phyloP scores from a whole-genome alignment of 2,797 vertebrate genomes.

The Myiotriccus ornatus region DNA sequence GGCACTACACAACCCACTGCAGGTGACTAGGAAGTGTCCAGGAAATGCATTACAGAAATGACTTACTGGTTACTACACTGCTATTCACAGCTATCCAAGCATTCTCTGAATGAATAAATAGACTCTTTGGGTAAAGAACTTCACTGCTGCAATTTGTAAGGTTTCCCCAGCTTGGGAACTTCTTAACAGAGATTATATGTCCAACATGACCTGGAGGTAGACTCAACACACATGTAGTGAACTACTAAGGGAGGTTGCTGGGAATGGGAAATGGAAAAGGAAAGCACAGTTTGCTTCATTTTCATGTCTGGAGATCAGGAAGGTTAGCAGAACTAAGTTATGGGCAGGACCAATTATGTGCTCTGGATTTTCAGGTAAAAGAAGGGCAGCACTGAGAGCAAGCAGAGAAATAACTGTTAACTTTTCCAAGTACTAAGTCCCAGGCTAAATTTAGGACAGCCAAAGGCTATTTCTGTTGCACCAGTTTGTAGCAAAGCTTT shows the following conservation, averaged over 20 bases:
- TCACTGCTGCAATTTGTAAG: not conserved
- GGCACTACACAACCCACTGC: not conserved
- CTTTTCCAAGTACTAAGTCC: not conserved
- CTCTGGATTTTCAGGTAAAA: not conserved
- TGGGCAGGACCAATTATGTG: not conserved
- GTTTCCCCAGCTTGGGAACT: not conserved
- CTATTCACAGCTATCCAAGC: not conserved
- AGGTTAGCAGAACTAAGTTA: not conserved
- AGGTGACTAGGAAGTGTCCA: not conserved
- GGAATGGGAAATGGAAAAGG: not conserved
- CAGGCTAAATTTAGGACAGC: conserved; percentile 17
- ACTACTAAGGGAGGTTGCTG: not conserved
- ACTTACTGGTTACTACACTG: not conserved
- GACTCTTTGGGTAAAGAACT: not conserved
- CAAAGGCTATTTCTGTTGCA: conserved; percentile 27
- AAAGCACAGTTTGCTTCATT: not conserved
- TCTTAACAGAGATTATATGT: not conserved
- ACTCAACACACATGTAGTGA: not conserved
- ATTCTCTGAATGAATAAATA: not conserved
- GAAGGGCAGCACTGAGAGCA: not conserved
- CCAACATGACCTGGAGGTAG: not conserved
- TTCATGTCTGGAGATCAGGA: not conserved
- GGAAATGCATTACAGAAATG: conserved; percentile 3
- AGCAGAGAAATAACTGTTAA: not conserved
- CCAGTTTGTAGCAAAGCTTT: conserved; percentile 24